A percentile compares a stretch with the other conserved stretches of the same genome.
Conservation (phyloP, 2,888 invertebrate species). For the Xanthostigma xanthostigma region DNA sequence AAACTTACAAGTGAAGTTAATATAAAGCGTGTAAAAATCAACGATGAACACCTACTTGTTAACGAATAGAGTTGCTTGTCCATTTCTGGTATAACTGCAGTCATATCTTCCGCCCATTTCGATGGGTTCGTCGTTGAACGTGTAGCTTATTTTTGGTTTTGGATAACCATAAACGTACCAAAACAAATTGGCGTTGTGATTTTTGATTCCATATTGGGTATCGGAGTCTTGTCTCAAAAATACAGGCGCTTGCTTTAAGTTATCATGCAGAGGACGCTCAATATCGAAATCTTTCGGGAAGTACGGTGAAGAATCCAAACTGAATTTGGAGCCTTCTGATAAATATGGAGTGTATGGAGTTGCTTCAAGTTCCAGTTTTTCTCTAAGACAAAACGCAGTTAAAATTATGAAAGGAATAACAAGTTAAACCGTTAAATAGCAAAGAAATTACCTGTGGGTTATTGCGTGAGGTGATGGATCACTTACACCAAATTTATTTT, state of each 20-base stretch:
- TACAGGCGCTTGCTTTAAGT: constrained; percentile 67
- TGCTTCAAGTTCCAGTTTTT: constrained; percentile 62
- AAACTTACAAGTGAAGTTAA: not conserved
- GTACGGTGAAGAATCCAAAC: constrained; percentile 72
- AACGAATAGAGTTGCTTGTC: constrained; percentile 78
- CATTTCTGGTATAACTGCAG: constrained; percentile 76
- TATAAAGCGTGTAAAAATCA: too few relatives aligned
- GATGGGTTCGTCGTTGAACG: constrained; percentile 68
- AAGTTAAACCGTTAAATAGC: not conserved
- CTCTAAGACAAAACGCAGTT: constrained; percentile 27
- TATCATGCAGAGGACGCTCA: constrained; percentile 72
- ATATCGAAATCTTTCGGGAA: constrained; percentile 88
- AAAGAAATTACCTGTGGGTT: constrained; percentile 40
- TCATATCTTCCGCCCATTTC: constrained; percentile 75
- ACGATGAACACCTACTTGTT: constrained; percentile 46
- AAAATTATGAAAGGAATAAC: not conserved
- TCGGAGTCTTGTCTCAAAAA: constrained; percentile 81
- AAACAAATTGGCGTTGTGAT: constrained; percentile 76
- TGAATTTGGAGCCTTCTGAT: constrained; percentile 65
- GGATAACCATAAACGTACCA: constrained; percentile 96
- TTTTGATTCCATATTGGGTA: constrained; percentile 81
- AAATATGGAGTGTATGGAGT: constrained; percentile 68
- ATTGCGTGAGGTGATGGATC: constrained; percentile 88
- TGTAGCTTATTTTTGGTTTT: constrained; percentile 83
- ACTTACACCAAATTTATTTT: constrained; percentile 91